These are phyloP conservation scores for Ranitomeya imitator DNA, from an alignment of 2,113 vertebrate species.

Conservation along the genomic window DNA sequence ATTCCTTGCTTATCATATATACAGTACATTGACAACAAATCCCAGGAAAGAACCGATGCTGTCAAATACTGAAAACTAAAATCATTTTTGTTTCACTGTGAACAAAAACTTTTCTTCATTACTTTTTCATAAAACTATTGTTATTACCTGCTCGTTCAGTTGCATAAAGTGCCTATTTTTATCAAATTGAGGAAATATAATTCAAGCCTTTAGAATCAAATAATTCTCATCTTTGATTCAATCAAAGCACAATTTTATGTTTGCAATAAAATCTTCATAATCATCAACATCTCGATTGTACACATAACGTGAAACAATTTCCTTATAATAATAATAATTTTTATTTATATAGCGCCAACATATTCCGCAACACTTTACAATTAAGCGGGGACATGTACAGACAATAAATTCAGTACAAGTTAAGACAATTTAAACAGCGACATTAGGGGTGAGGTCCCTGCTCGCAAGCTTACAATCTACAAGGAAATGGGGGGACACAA, in stretches of 20 bases:
- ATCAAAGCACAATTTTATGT: conserved; percentile 44
- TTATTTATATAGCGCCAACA: too few relatives aligned
- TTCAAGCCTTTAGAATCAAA: conserved; percentile 44
- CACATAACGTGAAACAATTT: conserved; percentile 27
- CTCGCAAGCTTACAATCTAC: too few relatives aligned
- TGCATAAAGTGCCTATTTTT: conserved; percentile 28
- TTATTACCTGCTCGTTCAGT: not conserved
- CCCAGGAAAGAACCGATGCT: conserved; percentile 13
- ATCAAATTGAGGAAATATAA: conserved; percentile 23
- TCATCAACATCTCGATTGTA: conserved; percentile 19
- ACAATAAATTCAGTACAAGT: too few relatives aligned
- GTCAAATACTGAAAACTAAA: conserved; percentile 36
- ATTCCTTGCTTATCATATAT: conserved; percentile 42
- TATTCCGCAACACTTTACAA: too few relatives aligned
- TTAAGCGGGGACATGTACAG: too few relatives aligned
- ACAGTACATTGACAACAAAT: conserved; percentile 15
- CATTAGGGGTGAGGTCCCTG: too few relatives aligned
- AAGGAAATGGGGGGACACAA: too few relatives aligned
- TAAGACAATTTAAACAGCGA: too few relatives aligned
- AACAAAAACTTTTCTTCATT: not conserved
- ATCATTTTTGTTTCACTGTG: conserved; percentile 30
- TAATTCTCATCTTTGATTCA: conserved; percentile 32
- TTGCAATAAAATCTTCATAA: conserved; percentile 44
- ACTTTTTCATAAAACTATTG: conserved; percentile 21
- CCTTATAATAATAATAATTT: too few relatives aligned